These are phyloP conservation scores for Protobothrops mucrosquamatus DNA, from an alignment of 2,113 vertebrate species.

Conservation along the genomic window DNA sequence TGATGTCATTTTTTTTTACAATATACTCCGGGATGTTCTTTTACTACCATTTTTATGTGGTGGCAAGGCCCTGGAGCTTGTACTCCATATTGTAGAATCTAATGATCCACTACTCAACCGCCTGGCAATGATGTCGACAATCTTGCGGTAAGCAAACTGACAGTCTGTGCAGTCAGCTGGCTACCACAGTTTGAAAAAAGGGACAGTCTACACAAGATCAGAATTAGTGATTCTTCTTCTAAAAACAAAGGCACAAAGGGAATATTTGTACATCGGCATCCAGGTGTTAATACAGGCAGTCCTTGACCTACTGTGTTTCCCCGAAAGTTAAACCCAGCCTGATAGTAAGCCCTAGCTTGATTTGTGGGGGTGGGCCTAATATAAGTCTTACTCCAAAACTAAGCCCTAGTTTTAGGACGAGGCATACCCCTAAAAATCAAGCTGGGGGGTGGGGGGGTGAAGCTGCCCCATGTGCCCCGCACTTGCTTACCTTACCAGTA, in stretches of 20 bases:
- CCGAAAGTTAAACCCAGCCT: too few relatives aligned
- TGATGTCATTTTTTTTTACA: slow-evolving; percentile 13
- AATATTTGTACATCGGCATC: background rate
- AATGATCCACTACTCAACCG: slow-evolving; percentile 1
- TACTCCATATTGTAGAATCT: slow-evolving; percentile 24
- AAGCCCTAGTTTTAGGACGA: too few relatives aligned
- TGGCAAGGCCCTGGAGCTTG: slow-evolving; percentile 24
- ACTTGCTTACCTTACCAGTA: too few relatives aligned
- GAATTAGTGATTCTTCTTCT: background rate
- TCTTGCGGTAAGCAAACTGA: background rate
- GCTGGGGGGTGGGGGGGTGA: too few relatives aligned
- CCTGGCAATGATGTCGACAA: background rate
- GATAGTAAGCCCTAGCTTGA: too few relatives aligned
- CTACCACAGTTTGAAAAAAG: background rate
- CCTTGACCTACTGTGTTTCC: too few relatives aligned
- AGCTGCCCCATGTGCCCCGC: too few relatives aligned
- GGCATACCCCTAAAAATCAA: too few relatives aligned
- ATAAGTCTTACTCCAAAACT: too few relatives aligned
- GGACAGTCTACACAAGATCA: background rate
- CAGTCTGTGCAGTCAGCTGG: background rate
- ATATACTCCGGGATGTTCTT: background rate
- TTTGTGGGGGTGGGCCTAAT: too few relatives aligned
- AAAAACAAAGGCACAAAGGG: background rate
- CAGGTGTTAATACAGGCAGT: background rate
- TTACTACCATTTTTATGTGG: slow-evolving; percentile 24